Percentiles rank a stretch among this genome's conserved stretches.
Conservation (phyloP, 2,113 vertebrate species). For the Ciconia boyciana region DNA sequence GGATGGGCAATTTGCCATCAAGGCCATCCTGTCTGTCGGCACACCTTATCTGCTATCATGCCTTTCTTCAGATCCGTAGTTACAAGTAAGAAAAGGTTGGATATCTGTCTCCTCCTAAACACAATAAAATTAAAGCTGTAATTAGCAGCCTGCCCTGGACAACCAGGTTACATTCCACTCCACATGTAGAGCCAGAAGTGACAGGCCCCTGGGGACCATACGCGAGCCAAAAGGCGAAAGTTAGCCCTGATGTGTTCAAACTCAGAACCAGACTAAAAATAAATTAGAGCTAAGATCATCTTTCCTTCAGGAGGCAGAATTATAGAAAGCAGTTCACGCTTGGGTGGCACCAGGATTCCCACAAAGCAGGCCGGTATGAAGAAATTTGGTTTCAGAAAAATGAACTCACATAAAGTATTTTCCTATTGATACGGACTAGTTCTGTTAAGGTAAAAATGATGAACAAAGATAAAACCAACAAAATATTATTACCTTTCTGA, state of each 20-base stretch:
- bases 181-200: neutral
- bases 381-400: neutral
- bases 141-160: constrained; percentile 66
- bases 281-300: neutral
- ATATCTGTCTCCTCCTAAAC: constrained; percentile 73
- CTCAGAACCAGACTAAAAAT: constrained; percentile 14
- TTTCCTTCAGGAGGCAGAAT: neutral
- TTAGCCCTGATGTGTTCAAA: neutral
- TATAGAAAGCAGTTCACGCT: neutral
- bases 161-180: constrained; percentile 38
- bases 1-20: constrained; percentile 73
- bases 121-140: constrained; percentile 75
- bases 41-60: constrained; percentile 68
- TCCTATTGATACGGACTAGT: neutral
- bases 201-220: constrained; percentile 17
- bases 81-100: constrained; percentile 65
- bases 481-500: neutral
- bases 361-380: neutral
- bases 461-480: neutral
- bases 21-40: constrained; percentile 68
- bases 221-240: constrained; percentile 21
- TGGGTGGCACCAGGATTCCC: neutral
- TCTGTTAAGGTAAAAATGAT: neutral
- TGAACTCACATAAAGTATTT: neutral
- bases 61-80: constrained; percentile 71